A percentile compares a stretch with the other conserved stretches of the same genome.
Conservation (phyloP, 2,113 vertebrate species). For the Syngnathus scovelli region DNA sequence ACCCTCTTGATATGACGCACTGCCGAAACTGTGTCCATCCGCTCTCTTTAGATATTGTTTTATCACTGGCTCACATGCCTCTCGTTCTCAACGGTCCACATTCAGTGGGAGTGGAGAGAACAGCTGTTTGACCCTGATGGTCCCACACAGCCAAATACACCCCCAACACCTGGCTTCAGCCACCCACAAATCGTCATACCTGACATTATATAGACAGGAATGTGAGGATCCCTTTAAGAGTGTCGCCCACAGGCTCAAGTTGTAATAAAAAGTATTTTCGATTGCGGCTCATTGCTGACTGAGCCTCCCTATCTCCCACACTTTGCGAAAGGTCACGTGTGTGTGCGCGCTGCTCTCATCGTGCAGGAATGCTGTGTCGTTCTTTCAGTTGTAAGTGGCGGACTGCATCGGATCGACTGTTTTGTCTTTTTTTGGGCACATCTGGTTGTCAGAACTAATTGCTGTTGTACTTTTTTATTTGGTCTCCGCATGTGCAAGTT, state of each 20-base stretch:
- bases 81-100: conserved; percentile 6
- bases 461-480: conserved; percentile 20
- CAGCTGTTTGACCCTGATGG: conserved; percentile 50
- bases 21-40: conserved; percentile 19
- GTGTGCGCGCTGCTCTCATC: conserved; percentile 24
- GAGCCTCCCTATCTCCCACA: conserved; percentile 9
- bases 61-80: conserved; percentile 12
- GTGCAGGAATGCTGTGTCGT: conserved; percentile 37
- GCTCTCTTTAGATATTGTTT: conserved; percentile 9
- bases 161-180: conserved; percentile 26
- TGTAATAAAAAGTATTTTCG: neutral
- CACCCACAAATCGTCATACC: conserved; percentile 11
- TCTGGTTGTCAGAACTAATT: conserved; percentile 36
- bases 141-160: conserved; percentile 8
- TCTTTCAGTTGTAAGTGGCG: conserved; percentile 25
- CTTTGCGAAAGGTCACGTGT: conserved; percentile 21
- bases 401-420: conserved; percentile 16
- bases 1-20: conserved; percentile 26
- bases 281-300: neutral
- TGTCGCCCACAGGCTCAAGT: neutral
- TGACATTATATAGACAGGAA: conserved; percentile 17
- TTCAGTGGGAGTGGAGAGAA: conserved; percentile 20
- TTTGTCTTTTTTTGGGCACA: conserved; percentile 22
- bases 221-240: neutral
- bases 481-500: conserved; percentile 26